phyloP scores from a whole-genome alignment of 2,113 vertebrate species.

The Rhodinocichla rosea region DNA sequence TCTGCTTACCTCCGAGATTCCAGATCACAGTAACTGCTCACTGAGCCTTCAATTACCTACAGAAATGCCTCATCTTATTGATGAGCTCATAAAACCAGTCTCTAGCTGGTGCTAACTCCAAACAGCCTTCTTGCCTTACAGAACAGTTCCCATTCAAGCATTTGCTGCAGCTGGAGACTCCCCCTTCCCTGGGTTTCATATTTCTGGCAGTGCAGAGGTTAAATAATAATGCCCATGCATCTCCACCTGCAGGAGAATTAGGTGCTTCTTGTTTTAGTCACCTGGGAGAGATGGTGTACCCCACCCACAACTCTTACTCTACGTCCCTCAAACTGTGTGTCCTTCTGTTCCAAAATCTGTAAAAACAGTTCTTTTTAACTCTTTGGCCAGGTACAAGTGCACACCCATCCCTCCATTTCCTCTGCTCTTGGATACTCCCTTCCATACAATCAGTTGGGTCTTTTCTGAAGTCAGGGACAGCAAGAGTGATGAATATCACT shows the following conservation, averaged over 20 bases:
- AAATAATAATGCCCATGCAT: background rate
- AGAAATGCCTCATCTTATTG: background rate
- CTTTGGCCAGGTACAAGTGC: background rate
- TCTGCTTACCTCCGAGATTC: constrained; percentile 11
- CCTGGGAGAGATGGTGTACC: background rate
- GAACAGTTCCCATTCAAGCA: background rate
- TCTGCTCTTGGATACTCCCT: background rate
- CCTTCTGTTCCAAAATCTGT: background rate
- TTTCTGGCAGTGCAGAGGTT: background rate
- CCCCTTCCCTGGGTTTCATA: background rate
- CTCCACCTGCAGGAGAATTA: background rate
- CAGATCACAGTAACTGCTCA: background rate
- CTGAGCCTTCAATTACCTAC: background rate
- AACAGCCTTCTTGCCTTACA: background rate
- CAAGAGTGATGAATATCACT: background rate
- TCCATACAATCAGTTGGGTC: background rate
- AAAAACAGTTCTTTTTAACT: background rate
- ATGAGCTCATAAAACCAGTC: background rate
- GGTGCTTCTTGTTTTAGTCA: background rate
- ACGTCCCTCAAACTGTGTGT: background rate
- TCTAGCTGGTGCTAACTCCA: background rate
- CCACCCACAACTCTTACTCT: background rate
- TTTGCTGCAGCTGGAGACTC: background rate
- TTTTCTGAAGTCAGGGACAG: background rate
- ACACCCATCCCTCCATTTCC: background rate